Conservation (phyloP, 2,113 vertebrate genomes). For the Sialia sialis region DNA sequence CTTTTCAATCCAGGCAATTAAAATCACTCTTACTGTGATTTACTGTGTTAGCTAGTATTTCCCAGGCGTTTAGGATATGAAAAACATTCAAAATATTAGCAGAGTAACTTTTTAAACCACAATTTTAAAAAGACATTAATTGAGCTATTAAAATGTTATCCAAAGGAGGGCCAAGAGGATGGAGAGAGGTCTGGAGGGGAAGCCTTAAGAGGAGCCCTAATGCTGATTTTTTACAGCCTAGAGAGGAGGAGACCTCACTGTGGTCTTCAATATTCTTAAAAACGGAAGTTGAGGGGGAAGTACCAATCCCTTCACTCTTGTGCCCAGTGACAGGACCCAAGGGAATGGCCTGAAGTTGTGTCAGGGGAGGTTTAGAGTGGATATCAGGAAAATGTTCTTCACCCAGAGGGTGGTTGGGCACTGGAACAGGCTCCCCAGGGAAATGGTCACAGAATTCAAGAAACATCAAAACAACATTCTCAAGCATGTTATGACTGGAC, state of each 20-base stretch:
- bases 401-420: fast-evolving
- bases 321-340: fast-evolving
- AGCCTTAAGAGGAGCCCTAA: neutral
- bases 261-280: neutral
- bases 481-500: neutral
- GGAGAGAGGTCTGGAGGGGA: neutral
- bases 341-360: neutral
- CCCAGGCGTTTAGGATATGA: neutral
- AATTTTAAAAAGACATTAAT: neutral
- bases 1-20: neutral
- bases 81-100: neutral
- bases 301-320: fast-evolving
- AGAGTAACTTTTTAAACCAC: neutral
- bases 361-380: neutral
- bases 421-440: neutral
- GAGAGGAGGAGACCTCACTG: neutral
- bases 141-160: neutral
- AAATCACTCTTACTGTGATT: neutral
- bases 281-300: neutral
- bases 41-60: neutral
- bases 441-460: neutral
- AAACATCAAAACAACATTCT: fast-evolving
- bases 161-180: neutral
- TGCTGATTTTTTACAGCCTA: neutral
- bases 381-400: neutral